These are phyloP conservation scores for Xyrichtys novacula DNA, from an alignment of 2,797 vertebrate species.

Conservation along the genomic window DNA sequence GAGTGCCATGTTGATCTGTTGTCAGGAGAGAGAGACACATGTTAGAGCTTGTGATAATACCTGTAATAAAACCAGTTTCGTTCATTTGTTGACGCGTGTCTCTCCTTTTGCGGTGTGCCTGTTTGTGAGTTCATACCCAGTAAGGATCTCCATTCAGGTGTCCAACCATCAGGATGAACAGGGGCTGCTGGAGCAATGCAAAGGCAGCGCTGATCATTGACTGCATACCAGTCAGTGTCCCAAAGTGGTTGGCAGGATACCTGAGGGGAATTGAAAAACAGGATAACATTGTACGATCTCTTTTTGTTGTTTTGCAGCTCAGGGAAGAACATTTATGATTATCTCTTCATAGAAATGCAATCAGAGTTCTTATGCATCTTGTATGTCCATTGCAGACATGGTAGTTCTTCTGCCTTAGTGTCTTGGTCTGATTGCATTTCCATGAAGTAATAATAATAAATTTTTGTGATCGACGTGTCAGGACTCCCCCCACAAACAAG, in stretches of 20 bases:
- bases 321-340: no score
- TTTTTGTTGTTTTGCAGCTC: no score
- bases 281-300: no score
- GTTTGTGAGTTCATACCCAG: conserved; percentile 82
- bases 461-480: no score
- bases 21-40: conserved; percentile 40
- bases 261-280: no score
- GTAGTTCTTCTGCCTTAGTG: no score
- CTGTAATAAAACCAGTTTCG: not conserved
- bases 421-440: no score
- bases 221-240: conserved; percentile 91
- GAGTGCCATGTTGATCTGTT: conserved; percentile 89
- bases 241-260: conserved; percentile 91
- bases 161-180: conserved; percentile 89
- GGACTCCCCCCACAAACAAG: no score
- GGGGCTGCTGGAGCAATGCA: conserved; percentile 89
- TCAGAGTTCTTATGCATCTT: no score
- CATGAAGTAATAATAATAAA: no score
- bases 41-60: conserved; percentile 22
- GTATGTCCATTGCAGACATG: no score
- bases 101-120: not conserved
- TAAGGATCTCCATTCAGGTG: conserved; percentile 86
- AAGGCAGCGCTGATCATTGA: conserved; percentile 90
- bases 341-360: no score
- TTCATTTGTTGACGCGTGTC: conserved; percentile 2